Percentiles rank a stretch among this genome's conserved stretches.
phyloP scores from a whole-genome alignment of 1,140 invertebrate genomes.

The Leptoteleia sp. region DNA sequence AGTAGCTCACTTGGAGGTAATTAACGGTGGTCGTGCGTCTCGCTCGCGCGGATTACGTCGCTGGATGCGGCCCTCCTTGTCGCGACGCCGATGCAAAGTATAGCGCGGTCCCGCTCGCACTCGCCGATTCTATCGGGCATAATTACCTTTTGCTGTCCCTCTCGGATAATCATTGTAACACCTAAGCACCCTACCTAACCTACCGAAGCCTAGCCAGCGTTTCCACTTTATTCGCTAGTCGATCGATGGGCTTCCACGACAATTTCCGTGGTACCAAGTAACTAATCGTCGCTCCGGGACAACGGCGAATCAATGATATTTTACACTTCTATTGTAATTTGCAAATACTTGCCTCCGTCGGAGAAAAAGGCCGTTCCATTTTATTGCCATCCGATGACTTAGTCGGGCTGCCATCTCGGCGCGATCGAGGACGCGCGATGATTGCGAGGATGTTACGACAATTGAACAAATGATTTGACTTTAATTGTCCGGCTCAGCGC shows the following conservation, averaged over 20 bases:
- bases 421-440: neutral
- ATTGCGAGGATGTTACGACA: conserved; percentile 31
- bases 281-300: conserved; percentile 66
- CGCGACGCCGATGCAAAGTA: conserved; percentile 75
- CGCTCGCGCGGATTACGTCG: conserved; percentile 47
- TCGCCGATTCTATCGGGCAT: conserved; percentile 79
- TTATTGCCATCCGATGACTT: conserved; percentile 37
- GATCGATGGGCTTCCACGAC: conserved; percentile 68
- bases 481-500: conserved; percentile 8
- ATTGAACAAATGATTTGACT: conserved; percentile 17
- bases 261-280: conserved; percentile 67
- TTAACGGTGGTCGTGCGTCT: conserved; percentile 77
- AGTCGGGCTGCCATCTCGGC: conserved; percentile 5
- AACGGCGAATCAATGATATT: conserved; percentile 61
- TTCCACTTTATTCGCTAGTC: conserved; percentile 77
- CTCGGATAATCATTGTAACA: conserved; percentile 82
- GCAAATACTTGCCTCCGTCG: conserved; percentile 21
- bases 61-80: conserved; percentile 64
- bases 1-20: conserved; percentile 80
- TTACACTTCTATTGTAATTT: conserved; percentile 60
- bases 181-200: conserved; percentile 81
- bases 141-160: conserved; percentile 81
- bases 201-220: conserved; percentile 76
- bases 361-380: conserved; percentile 27
- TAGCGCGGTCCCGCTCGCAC: conserved; percentile 73